Base-by-base conservation (phyloP, 2,888 invertebrate genomes). In the Ophraella communa region DNA sequence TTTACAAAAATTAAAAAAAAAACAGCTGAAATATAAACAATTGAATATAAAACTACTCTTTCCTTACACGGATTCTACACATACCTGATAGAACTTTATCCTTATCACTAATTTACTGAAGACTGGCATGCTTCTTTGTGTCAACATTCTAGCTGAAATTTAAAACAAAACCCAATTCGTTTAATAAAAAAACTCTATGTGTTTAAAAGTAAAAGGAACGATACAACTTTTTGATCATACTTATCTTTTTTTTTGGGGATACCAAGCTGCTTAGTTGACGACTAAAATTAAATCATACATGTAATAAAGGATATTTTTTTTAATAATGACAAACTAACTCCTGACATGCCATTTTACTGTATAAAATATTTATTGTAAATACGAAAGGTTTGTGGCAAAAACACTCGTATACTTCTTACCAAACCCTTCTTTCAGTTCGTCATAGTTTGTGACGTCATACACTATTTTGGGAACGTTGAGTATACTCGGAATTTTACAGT, bases 31-130 rank as follows among this genome's bases (percentile, higher is more conserved):
- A 42, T 42, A 67, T 53, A 60, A 63, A 47, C 57, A 42, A 59
- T 57, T 64, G 60, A 63, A 65, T 39, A 17, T 7, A 17, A 14
- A 5, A 17, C n/a, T 63, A 63, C 66, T 53, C 69, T 69, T 69
- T 69, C 69, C 69, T 69, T 69, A 68, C 68, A 69, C 59, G 45
- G 14, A 52, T 21, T 33, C 24, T 56, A 59, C 65, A 59, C 56
- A 54, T 65, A 68, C 57, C 65, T 65, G 47, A 45, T 42, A 51
- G 51, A 53, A 42, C 56, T 52, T 11, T 47, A 56, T 17, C 21
- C 20, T 35, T 45, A 54, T 51, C 49, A 58, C 8, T 62, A 45
- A n/a, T n/a, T 18, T 10, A 23, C 56, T 27, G 17, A 33, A 51
- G 17, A 57, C 51, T 39, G 52, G 23, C 11, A 45, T 33, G 44